Conservation (phyloP, 2,113 vertebrate genomes). For the Ranitomeya imitator region DNA sequence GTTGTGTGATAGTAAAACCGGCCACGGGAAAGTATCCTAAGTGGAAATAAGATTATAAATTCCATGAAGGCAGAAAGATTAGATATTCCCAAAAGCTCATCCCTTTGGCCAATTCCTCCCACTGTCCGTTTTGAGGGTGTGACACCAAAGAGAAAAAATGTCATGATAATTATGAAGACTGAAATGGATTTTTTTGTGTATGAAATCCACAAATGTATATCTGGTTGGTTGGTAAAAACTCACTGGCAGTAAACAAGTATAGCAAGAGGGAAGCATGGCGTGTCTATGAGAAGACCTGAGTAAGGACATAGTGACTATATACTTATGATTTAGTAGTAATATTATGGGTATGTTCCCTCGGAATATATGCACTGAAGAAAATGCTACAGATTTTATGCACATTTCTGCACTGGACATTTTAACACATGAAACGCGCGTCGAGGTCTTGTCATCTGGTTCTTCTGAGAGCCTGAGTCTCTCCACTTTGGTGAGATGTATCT, state of each 20-base stretch:
- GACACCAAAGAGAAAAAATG: background rate
- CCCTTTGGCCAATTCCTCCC: background rate
- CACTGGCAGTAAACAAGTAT: background rate
- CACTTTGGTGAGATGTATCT: too few relatives aligned
- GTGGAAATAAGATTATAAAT: conserved; percentile 30
- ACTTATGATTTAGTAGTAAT: too few relatives aligned
- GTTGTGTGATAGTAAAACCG: background rate
- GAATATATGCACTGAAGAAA: too few relatives aligned
- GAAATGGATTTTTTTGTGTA: background rate
- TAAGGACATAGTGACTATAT: too few relatives aligned
- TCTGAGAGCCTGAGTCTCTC: too few relatives aligned
- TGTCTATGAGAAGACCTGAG: too few relatives aligned
- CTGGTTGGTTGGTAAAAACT: background rate
- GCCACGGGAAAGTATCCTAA: background rate
- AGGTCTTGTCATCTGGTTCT: too few relatives aligned
- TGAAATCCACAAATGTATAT: background rate
- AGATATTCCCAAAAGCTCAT: conserved; percentile 5
- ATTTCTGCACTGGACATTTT: too few relatives aligned
- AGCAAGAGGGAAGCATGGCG: background rate
- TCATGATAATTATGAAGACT: background rate
- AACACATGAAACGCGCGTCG: too few relatives aligned
- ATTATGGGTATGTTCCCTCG: too few relatives aligned
- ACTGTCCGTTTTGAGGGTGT: background rate
- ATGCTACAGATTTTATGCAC: too few relatives aligned
- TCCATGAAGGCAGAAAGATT: conserved; percentile 31